Conservation (phyloP, 2,888 invertebrate species). For the Agrypnus murinus region DNA sequence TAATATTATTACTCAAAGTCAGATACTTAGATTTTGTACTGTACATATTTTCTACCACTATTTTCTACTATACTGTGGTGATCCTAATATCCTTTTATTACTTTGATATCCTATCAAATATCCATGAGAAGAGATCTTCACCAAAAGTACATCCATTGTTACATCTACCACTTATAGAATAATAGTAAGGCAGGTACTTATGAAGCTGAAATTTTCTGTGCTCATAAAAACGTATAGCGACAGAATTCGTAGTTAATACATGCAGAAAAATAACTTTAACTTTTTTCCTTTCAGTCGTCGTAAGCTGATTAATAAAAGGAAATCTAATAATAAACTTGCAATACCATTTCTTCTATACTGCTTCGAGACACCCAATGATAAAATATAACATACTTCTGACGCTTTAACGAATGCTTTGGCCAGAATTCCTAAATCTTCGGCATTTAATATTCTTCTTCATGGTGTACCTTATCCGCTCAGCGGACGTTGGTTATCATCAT, state of each 20-base stretch:
- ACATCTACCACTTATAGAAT: conserved; percentile 93
- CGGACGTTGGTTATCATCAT: no score
- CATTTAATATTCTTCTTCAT: conserved; percentile 91
- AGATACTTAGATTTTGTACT: no score
- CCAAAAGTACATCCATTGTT: conserved; percentile 98
- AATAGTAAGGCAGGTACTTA: conserved; percentile 97
- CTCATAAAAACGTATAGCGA: conserved; percentile 97
- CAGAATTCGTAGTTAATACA: conserved; percentile 95
- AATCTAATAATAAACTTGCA: conserved; percentile 93
- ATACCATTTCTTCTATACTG: no score
- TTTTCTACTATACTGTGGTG: no score
- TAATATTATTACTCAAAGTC: no score
- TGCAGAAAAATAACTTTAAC: conserved; percentile 98
- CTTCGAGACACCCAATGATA: no score
- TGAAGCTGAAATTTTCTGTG: conserved; percentile 90
- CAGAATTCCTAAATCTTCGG: conserved; percentile 94
- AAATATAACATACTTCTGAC: no score
- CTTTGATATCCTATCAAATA: no score
- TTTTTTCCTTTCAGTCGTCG: conserved; percentile 84
- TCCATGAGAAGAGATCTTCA: no score
- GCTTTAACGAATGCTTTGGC: conserved; percentile 89
- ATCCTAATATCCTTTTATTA: no score
- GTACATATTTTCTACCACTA: no score
- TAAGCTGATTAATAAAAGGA: conserved; percentile 90
- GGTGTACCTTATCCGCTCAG: no score